Conservation (phyloP, 2,797 vertebrate species). For the Melanotaenia maccullochi region DNA sequence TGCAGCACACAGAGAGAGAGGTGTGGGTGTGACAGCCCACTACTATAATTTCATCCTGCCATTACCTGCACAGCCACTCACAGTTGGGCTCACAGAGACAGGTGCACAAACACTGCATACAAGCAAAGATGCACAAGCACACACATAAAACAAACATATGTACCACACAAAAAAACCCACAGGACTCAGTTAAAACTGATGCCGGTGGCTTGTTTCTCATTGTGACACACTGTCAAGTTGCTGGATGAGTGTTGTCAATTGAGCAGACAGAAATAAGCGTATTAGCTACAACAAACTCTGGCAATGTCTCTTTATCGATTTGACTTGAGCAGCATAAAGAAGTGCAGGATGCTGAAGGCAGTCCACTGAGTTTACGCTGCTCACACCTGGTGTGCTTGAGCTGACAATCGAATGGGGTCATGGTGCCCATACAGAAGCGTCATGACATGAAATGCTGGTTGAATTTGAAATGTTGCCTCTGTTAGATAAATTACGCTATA, state of each 20-base stretch:
- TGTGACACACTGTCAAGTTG: constrained; percentile 75
- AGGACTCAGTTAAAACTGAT: constrained; percentile 64
- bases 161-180: constrained; percentile 44
- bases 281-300: constrained; percentile 74
- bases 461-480: constrained; percentile 14
- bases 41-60: constrained; percentile 79
- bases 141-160: constrained; percentile 46
- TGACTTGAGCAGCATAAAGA: constrained; percentile 58
- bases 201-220: constrained; percentile 63
- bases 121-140: constrained; percentile 35
- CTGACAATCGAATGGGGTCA: constrained; percentile 61
- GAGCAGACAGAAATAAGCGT: constrained; percentile 77
- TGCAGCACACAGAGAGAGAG: constrained; percentile 61
- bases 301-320: constrained; percentile 75
- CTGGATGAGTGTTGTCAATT: constrained; percentile 73
- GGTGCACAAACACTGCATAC: constrained; percentile 61
- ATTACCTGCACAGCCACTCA: constrained; percentile 80
- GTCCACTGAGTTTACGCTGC: constrained; percentile 54
- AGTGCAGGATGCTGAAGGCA: constrained; percentile 55
- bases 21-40: constrained; percentile 80
- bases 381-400: constrained; percentile 59
- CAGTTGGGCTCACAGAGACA: constrained; percentile 69
- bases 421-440: constrained; percentile 48
- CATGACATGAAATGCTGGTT: constrained; percentile 25
- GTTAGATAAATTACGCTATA: background rate